A percentile compares a stretch with the other conserved stretches of the same genome.
Conservation (phyloP, 2,888 invertebrate genomes). For the Apantesis nais region DNA sequence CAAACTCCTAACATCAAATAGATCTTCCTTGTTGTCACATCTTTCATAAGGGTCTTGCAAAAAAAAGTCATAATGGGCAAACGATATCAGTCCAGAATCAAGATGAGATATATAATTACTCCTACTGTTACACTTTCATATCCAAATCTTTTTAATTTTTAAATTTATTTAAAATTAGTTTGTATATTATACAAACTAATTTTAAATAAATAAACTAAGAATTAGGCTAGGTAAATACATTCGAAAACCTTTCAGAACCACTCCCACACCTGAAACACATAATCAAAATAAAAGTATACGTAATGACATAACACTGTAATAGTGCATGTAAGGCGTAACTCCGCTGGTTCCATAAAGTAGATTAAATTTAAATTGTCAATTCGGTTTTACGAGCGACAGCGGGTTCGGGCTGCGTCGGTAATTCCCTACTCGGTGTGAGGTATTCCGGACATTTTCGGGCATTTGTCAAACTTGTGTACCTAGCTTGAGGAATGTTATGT, state of each 20-base stretch:
- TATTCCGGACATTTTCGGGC: conserved; percentile 53
- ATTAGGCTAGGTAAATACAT: conserved; percentile 9
- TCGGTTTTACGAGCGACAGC: conserved; percentile 73
- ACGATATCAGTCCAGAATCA: too few species aligned
- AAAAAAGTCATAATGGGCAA: too few species aligned
- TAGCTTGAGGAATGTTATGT: conserved; percentile 41
- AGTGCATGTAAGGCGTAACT: conserved; percentile 67
- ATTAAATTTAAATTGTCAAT: conserved; percentile 83
- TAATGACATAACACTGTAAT: conserved; percentile 62
- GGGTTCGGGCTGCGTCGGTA: conserved; percentile 47
- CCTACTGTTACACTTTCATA: too few species aligned
- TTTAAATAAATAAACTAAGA: conserved; percentile 2
- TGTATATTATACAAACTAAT: background rate
- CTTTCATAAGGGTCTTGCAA: too few species aligned
- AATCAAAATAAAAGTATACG: conserved; percentile 57
- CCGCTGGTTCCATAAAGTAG: conserved; percentile 70
- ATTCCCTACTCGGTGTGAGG: conserved; percentile 47
- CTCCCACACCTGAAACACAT: conserved; percentile 35
- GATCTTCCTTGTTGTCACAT: too few species aligned
- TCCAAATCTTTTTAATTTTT: too few species aligned
- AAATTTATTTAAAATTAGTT: too few species aligned
- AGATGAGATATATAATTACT: too few species aligned
- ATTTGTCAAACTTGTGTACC: conserved; percentile 48
- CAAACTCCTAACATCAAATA: too few species aligned
- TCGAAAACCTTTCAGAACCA: conserved; percentile 13